Percentiles rank a stretch among this genome's conserved stretches.
These are phyloP conservation scores for Napeogenes sylphis DNA, from an alignment of 2,888 invertebrate species.

Conservation along the genomic window DNA sequence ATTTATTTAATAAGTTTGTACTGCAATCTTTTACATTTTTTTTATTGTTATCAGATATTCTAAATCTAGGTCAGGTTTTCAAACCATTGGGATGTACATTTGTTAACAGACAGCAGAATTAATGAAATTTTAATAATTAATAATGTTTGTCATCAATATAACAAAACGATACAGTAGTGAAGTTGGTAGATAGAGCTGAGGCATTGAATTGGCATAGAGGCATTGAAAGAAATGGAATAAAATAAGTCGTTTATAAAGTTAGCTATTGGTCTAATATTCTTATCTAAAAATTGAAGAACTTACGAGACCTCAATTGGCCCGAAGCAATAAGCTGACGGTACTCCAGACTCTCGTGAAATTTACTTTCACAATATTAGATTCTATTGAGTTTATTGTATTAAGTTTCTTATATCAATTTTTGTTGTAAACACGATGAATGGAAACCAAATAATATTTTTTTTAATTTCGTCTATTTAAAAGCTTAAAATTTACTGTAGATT, in stretches of 20 bases:
- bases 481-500: no score
- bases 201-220: not conserved
- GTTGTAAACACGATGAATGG: not conserved
- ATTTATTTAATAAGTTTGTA: not conserved
- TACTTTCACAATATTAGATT: constrained; percentile 19
- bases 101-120: no score
- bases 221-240: constrained; percentile 9
- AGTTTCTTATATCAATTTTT: constrained; percentile 8
- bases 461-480: no score
- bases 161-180: not conserved
- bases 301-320: constrained; percentile 17
- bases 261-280: constrained; percentile 15
- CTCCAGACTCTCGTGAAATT: constrained; percentile 6
- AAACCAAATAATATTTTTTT: no score
- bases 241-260: constrained; percentile 13
- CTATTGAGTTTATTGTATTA: constrained; percentile 14
- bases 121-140: no score
- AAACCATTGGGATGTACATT: no score
- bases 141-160: no score
- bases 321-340: constrained; percentile 18
- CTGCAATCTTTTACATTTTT: not conserved
- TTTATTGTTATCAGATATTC: not conserved
- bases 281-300: constrained; percentile 18
- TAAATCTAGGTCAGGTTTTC: no score
- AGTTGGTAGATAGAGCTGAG: no score